Evolutionary conservation across 2,888 invertebrate genomes (phyloP), one percentile per base, ranked within the genome.

Genomic region (Megaustenia siamemsis): DNA sequence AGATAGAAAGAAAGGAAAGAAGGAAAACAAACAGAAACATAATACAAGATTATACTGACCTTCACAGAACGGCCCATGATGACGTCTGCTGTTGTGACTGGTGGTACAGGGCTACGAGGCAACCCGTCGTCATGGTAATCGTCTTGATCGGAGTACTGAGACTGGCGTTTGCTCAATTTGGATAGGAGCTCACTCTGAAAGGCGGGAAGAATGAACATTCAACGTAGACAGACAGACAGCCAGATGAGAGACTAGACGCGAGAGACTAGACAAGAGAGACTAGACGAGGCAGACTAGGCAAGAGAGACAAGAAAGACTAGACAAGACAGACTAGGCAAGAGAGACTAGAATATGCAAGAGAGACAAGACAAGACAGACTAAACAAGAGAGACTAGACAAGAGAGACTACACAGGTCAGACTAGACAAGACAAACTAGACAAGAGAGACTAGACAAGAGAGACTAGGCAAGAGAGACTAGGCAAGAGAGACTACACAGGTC

Each of bases 121-220:
- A 89, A 80, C 32, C 89, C 89, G 82, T 90, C 91, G 78, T 91
- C 90, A 43, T 91, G 89, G 81, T 90, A 90, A 73, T 91, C 90
- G 53, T 91, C 90, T n/a, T n/a, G n/a, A 84, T 90, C 91, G 0
- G 90, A 90, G 78, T 89, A 87, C 40, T 88, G 88, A 49, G 88
- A 86, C 49, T 89, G 88, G 10, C 92, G 87, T 43, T 89, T 86
- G 87, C 87, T 90, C 80, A 92, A 86, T 86, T 91, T 92, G 80
- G 87, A 86, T 82, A 90, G 89, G 43, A 92, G 84, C 84, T 92
- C 92, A 40, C 86, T 88, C 91, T 92, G 90, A 53, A 88, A 89
- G 24, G 75, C 24, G 40, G 35, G n/a, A 18, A n/a, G n/a, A n/a
- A n/a, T n/a, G n/a, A n/a, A n/a, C n/a, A 32, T 24, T 15, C 28